A percentile compares a stretch with the other conserved stretches of the same genome.
Evolutionary conservation across 2,888 invertebrate species (phyloP).

Genomic region (Meliscaeva auricollis): DNA sequence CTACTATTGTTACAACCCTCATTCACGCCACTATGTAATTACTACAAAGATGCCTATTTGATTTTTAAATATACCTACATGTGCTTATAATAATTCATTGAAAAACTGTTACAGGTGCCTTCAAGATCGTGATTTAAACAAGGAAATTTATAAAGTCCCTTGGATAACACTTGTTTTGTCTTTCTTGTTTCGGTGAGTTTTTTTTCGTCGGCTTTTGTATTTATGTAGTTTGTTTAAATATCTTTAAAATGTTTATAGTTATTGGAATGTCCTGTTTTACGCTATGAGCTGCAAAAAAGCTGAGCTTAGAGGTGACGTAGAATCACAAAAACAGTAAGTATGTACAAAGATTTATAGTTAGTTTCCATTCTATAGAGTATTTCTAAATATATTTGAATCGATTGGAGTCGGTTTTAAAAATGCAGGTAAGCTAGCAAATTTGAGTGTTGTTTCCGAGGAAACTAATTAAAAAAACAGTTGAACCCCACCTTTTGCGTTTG

Average conservation of each 20-base stretch:
- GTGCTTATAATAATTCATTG: no score
- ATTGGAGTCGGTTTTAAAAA: no score
- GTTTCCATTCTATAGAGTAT: no score
- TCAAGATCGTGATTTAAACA: constrained; percentile 78
- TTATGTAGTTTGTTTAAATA: neutral
- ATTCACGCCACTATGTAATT: constrained; percentile 81
- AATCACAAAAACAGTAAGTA: constrained; percentile 78
- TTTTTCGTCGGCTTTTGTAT: neutral
- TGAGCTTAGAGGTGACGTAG: constrained; percentile 77
- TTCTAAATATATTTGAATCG: no score
- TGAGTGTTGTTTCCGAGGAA: no score
- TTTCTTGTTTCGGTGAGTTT: constrained; percentile 79
- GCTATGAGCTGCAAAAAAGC: constrained; percentile 79
- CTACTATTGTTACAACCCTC: constrained; percentile 79
- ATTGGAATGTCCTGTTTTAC: constrained; percentile 79
- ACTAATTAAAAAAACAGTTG: no score
- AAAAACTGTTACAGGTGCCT: constrained; percentile 78
- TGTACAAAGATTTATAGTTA: no score
- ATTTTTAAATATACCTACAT: no score
- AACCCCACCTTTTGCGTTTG: no score
- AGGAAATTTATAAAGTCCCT: constrained; percentile 75
- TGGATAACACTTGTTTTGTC: constrained; percentile 79
- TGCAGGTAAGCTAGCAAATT: no score
- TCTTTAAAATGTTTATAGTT: constrained; percentile 72
- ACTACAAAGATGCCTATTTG: no score